Base-by-base conservation (phyloP, 2,888 invertebrate genomes). In the Pasiphila rectangulata region DNA sequence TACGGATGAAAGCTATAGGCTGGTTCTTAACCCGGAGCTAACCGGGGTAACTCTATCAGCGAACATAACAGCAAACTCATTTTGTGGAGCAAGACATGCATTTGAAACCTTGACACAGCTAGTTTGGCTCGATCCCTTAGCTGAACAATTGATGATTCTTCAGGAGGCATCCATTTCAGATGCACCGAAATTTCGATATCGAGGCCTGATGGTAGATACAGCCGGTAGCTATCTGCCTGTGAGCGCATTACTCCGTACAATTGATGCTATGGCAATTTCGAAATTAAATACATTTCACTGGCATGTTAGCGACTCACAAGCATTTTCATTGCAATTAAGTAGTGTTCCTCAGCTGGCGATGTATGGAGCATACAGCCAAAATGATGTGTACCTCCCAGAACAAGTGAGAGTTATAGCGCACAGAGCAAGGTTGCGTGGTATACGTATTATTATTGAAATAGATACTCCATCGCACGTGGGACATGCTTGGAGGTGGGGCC, bases 211-310 rank as follows among this genome's bases (percentile, higher is more conserved):
- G 85, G 76, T 98, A 42, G 98, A 98, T 71, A 96, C 98, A 0
- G 94, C 96, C 0, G 89, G 96, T 4, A 96, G 96, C 74, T 98
- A 92, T 74, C 93, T 97, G 64, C 92, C 95, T 0, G 83, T 95
- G 6, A 89, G 89, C 19, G 90, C 92, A 45, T 84, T 95, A 32
- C 91, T 93, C 63, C 88, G 91, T 4, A 93, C 94, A 10, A 81
- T 98, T 64, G 93, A 95, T 44, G 96, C 93, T 2, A 97, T 98
- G 97, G 93, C 94, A 0, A 92, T 94, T 51, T 92, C 93, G 53
- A 98, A 98, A 82, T 81, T 98, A 39, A 98, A 98, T 78, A 95
- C 95, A 0, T 94, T 98, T 69, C 98, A 98, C 72, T 97, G 97
- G 97, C 95, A 95, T 64, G 90, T 94, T 15, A 93, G 93, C 1